phyloP scores from a whole-genome alignment of 2,113 vertebrate genomes.

The Chelonoidis abingdonii region DNA sequence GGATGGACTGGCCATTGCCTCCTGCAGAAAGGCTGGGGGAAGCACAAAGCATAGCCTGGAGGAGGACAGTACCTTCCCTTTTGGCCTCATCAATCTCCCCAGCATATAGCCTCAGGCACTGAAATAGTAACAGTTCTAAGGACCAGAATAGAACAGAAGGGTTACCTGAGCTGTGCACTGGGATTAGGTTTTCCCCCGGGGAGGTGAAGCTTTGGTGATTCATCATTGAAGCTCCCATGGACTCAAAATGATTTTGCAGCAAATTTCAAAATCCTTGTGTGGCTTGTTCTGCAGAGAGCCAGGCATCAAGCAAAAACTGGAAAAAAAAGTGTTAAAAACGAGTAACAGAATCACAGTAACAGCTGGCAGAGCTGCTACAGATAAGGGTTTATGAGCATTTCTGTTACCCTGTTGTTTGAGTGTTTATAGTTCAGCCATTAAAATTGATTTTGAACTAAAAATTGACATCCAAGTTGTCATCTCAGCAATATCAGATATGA shows the following conservation, averaged over 20 bases:
- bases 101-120: neutral
- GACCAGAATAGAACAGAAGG: neutral
- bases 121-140: neutral
- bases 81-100: neutral
- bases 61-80: neutral
- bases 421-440: neutral
- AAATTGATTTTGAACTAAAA: slow-evolving; percentile 44
- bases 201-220: slow-evolving; percentile 48
- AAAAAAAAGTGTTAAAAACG: neutral
- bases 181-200: neutral
- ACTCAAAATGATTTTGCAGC: slow-evolving; percentile 43
- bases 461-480: neutral
- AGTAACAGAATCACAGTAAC: slow-evolving; percentile 22
- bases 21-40: neutral
- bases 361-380: slow-evolving; percentile 15
- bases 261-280: slow-evolving; percentile 29
- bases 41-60: neutral
- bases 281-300: slow-evolving; percentile 5
- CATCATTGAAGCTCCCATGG: slow-evolving; percentile 26
- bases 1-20: neutral
- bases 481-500: neutral
- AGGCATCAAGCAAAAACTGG: neutral
- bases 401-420: neutral
- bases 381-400: neutral
- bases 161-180: neutral